Conservation (phyloP, 2,113 vertebrate species). For the Deroptyus accipitrinus region DNA sequence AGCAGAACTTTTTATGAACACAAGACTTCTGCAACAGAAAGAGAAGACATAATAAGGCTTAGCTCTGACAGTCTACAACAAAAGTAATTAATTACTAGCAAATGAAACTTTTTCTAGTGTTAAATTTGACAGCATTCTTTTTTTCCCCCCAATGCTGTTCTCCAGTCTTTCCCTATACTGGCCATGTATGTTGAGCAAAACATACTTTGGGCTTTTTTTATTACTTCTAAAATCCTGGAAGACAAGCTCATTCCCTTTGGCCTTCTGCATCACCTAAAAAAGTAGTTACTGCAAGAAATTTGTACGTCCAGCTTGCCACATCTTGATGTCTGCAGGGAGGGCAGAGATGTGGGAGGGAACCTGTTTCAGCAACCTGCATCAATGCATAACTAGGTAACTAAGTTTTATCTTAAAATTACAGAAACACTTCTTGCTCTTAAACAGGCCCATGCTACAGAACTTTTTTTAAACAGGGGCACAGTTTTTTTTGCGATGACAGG, state of each 20-base stretch:
- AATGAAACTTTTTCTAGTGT: background rate
- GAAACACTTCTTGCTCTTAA: background rate
- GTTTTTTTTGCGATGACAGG: background rate
- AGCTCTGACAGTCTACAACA: background rate
- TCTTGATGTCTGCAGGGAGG: background rate
- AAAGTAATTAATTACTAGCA: background rate
- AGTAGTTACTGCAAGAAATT: background rate
- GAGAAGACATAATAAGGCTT: background rate
- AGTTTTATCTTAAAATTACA: background rate
- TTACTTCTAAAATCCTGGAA: background rate
- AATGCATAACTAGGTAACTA: background rate
- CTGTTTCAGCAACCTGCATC: background rate
- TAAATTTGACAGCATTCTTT: background rate
- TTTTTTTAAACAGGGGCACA: background rate
- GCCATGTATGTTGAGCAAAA: background rate
- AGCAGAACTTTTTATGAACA: background rate
- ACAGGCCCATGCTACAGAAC: background rate
- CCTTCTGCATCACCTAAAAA: background rate
- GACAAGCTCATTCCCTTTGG: background rate
- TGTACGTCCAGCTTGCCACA: background rate
- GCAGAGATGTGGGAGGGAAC: background rate
- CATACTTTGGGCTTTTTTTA: accelerated
- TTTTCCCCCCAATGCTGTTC: background rate
- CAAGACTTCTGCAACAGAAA: background rate
- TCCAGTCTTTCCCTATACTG: background rate